phyloP scores from a whole-genome alignment of 2,113 vertebrate species.

The Thamnophis sirtalis region DNA sequence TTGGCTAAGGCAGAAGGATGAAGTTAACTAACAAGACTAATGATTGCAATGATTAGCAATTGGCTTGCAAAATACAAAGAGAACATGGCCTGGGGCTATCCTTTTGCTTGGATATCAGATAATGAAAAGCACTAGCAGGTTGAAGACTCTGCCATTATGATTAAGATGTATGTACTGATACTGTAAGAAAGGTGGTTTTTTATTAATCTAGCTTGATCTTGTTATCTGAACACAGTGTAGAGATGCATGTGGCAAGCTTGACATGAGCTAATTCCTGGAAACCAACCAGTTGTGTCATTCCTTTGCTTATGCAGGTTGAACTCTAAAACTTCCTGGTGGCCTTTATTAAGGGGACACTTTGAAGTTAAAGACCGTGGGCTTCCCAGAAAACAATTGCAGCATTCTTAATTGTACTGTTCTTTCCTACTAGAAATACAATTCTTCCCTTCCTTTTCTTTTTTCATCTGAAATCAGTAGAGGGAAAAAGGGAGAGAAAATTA shows the following conservation, averaged over 20 bases:
- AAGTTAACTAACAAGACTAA: constrained; percentile 22
- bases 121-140: constrained; percentile 8
- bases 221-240: constrained; percentile 37
- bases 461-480: background rate
- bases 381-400: constrained; percentile 2
- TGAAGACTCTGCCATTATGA: constrained; percentile 27
- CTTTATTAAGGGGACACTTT: constrained; percentile 42
- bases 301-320: constrained; percentile 29
- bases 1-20: background rate
- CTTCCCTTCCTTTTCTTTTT: background rate
- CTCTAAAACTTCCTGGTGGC: constrained; percentile 32
- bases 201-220: constrained; percentile 34
- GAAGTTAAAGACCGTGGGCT: constrained; percentile 27
- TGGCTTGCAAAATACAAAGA: background rate
- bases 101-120: background rate
- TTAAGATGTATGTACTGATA: constrained; percentile 8
- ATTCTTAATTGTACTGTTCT: constrained; percentile 1
- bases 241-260: constrained; percentile 33
- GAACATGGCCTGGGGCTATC: constrained; percentile 9
- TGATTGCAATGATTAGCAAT: constrained; percentile 17
- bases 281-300: constrained; percentile 39
- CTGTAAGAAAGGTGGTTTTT: constrained; percentile 40
- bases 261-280: constrained; percentile 51
- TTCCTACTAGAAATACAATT: background rate
- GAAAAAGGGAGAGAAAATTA: background rate